These are phyloP conservation scores for Umimayanthus kanabou DNA, from an alignment of 92 coral and sea anemone species.

Conservation along the genomic window DNA sequence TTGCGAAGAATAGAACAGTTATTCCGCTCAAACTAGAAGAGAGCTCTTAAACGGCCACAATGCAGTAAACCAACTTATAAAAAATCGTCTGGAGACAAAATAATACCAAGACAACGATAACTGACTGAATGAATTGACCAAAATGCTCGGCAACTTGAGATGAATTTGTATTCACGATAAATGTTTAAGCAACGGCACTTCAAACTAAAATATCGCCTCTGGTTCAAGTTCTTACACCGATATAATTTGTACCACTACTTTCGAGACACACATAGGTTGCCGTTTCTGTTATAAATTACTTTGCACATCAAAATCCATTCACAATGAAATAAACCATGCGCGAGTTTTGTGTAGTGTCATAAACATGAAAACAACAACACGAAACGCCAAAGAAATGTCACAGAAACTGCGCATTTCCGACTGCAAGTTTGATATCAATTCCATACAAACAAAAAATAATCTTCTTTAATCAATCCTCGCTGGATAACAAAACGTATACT, in stretches of 20 bases:
- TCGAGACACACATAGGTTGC: neutral
- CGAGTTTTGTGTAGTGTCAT: neutral
- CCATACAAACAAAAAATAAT: neutral
- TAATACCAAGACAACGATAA: neutral
- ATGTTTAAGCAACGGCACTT: neutral
- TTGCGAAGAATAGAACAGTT: neutral
- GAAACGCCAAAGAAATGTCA: neutral
- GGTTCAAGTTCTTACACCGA: neutral
- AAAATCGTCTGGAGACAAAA: neutral
- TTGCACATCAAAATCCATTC: slow-evolving; percentile 1
- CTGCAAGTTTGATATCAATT: neutral
- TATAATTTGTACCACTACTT: neutral
- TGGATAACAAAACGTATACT: neutral
- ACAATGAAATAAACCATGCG: neutral
- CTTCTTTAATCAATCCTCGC: neutral
- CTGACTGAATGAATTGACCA: neutral
- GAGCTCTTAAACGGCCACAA: neutral
- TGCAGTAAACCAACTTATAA: neutral
- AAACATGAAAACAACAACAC: neutral
- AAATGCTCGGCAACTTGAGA: neutral
- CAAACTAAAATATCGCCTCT: neutral
- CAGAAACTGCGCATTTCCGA: neutral
- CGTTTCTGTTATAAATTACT: neutral
- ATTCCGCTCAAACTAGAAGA: neutral
- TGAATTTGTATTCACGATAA: neutral